phyloP scores from a whole-genome alignment of 2,888 invertebrate species.

The Pristionchus arcanus region DNA sequence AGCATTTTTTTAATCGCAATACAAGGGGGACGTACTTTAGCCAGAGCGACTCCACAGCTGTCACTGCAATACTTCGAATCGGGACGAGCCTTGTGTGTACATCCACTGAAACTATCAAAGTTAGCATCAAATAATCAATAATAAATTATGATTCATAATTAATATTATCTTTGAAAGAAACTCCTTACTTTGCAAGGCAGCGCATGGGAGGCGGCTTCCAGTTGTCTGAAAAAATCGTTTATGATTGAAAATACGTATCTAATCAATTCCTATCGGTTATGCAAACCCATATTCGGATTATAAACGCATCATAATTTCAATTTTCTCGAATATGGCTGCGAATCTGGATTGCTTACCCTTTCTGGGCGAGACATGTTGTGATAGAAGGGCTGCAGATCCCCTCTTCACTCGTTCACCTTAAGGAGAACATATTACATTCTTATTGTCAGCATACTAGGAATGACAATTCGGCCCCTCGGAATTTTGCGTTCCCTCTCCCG shows the following conservation, averaged over 20 bases:
- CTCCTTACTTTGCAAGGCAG: background rate
- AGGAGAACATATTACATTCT: background rate
- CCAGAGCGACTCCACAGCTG: slow-evolving; percentile 65
- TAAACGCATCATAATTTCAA: background rate
- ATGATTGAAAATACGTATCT: background rate
- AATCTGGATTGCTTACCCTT: background rate
- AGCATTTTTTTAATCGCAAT: background rate
- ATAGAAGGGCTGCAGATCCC: background rate
- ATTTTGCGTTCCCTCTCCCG: too few species aligned
- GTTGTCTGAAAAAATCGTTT: background rate
- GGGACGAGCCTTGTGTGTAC: slow-evolving; percentile 21
- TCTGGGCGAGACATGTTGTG: background rate
- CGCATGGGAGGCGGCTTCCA: background rate
- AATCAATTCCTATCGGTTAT: background rate
- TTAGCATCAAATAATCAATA: background rate
- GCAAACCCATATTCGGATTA: background rate
- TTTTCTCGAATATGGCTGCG: background rate
- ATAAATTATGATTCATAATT: background rate
- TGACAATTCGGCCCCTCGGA: too few species aligned
- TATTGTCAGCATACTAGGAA: too few species aligned
- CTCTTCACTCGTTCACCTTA: background rate
- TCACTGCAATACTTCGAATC: slow-evolving; percentile 70
- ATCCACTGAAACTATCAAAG: background rate
- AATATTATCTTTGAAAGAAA: background rate
- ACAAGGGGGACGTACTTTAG: slow-evolving; percentile 47